Percentiles rank a stretch among this genome's conserved stretches.
Conservation (phyloP, 2,113 vertebrate genomes). For the Periophthalmodon schlosseri region DNA sequence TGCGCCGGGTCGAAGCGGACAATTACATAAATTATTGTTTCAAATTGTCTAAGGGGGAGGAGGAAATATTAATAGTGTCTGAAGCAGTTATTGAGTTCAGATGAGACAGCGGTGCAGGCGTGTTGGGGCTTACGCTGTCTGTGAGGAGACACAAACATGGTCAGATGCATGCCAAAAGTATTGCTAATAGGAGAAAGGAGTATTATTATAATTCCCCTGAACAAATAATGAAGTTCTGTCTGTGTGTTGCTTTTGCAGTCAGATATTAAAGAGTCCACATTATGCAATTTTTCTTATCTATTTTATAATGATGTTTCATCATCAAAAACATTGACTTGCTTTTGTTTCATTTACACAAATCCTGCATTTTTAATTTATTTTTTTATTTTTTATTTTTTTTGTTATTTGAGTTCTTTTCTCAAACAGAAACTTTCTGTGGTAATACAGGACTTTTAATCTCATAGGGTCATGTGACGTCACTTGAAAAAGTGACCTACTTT, state of each 20-base stretch:
- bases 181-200: conserved; percentile 37
- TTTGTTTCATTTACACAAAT: too few species aligned
- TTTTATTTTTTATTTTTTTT: too few species aligned
- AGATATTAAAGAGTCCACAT: background rate
- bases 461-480: background rate
- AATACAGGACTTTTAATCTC: too few species aligned
- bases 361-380: too few species aligned
- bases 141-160: conserved; percentile 35
- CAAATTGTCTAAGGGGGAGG: conserved; percentile 35
- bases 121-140: conserved; percentile 40
- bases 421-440: too few species aligned
- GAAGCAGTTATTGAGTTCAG: conserved; percentile 59
- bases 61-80: conserved; percentile 62
- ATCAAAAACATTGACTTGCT: too few species aligned
- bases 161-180: conserved; percentile 12
- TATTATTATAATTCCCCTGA: conserved; percentile 1
- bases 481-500: too few species aligned
- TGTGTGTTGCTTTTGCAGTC: conserved; percentile 4
- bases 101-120: conserved; percentile 41
- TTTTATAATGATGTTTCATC: too few species aligned
- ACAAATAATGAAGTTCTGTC: background rate
- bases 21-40: conserved; percentile 58
- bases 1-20: conserved; percentile 42
- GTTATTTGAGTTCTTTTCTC: too few species aligned
- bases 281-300: too few species aligned